Base-by-base conservation (phyloP, 2,113 vertebrate species). In the Emydura subglobosa region DNA sequence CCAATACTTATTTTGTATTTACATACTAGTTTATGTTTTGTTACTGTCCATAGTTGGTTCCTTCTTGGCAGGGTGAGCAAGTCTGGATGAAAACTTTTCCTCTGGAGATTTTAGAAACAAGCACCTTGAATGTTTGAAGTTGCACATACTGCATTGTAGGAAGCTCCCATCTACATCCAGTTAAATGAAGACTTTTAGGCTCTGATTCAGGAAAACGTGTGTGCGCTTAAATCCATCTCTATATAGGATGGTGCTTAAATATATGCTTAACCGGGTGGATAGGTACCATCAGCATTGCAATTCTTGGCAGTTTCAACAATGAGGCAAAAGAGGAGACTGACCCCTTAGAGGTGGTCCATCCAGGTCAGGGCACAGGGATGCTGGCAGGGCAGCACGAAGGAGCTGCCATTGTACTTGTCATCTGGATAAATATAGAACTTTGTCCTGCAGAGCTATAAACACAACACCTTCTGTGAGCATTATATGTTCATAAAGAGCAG, bases 41-140 rank as follows among this genome's bases (percentile, higher is more conserved):
- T 42, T 74, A 74, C n/a, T 5, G 17, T 68, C 31, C 7, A 19
- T 21, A 39, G 19, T 39, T 22, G 3, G 42, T 78, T 78, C 13
- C 17, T 24, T 83, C 79, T 90, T 50, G 42, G 98, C 24, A 44
- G 65, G 98, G 98, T 13, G 98, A 99, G 93, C 98, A 98, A 98
- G 98, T 98, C 0, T 98, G 98, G 98, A 92, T 99, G 47, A 99
- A 98, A 95, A 98, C 98, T 91, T 97, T 98, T 57, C 98, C 98
- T 29, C 31, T 96, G 98, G 98, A 55, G 90, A 93, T 5, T 98
- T 98, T 90, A 84, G 94, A 51, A 94, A 88, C 39, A 2, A 47
- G 74, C 42, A 78, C 25, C 6, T 12, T 44, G 39, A 78, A 94
- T 98, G 51, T 99, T 99, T 98, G 97, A 98, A 92, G 92, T 98